Conservation (phyloP, 2,797 vertebrate genomes). For the Propithecus perrieri region DNA sequence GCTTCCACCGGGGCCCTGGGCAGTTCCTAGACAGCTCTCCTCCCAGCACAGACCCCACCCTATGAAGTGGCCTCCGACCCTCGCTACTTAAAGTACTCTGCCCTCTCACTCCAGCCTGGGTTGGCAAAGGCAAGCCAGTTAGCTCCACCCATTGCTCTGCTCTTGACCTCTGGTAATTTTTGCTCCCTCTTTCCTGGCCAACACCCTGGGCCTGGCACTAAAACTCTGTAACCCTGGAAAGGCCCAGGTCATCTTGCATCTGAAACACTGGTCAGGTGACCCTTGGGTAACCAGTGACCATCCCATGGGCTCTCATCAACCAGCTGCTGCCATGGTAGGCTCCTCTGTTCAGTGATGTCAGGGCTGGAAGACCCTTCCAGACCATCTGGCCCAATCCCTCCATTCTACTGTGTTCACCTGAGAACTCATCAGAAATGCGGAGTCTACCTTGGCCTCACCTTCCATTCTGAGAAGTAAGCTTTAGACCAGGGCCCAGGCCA, state of each 20-base stretch:
- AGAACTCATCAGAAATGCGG: neutral
- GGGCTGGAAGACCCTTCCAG: neutral
- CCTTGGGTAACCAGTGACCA: neutral
- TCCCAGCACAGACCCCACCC: neutral
- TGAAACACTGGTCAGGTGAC: neutral
- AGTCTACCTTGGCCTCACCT: rapidly evolving
- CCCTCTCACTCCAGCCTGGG: neutral
- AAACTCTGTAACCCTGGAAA: neutral
- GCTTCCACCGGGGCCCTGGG: neutral
- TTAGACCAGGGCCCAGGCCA: no score
- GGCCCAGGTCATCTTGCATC: neutral
- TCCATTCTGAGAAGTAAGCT: neutral
- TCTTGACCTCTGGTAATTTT: neutral
- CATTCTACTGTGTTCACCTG: neutral
- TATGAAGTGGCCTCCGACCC: rapidly evolving
- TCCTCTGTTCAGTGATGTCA: neutral
- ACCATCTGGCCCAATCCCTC: neutral
- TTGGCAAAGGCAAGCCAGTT: neutral
- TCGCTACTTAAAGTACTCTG: neutral
- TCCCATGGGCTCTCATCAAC: neutral
- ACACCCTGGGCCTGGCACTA: neutral
- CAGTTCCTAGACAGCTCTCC: rapidly evolving
- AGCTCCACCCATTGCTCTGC: neutral
- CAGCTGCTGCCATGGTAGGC: no score
- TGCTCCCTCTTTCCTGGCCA: neutral